phyloP scores from a whole-genome alignment of 2,113 vertebrate species.

The Macrotis lagotis region DNA sequence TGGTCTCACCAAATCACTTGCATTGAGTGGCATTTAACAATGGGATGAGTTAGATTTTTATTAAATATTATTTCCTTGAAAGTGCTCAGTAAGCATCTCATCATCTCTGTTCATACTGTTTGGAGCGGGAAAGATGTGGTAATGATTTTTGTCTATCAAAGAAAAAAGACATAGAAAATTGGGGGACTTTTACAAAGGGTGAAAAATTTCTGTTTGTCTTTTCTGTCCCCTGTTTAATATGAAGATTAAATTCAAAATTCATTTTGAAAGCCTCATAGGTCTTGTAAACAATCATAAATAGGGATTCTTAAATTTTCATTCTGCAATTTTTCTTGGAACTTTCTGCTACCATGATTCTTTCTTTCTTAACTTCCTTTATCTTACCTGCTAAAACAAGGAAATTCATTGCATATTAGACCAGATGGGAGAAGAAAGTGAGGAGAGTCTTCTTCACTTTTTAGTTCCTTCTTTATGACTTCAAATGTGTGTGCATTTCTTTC shows the following conservation, averaged over 20 bases:
- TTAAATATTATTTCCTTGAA: slow-evolving; percentile 30
- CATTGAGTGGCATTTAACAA: slow-evolving; percentile 54
- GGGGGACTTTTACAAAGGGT: slow-evolving; percentile 6
- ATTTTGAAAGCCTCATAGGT: background rate
- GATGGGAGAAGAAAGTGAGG: background rate
- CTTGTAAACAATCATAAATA: background rate
- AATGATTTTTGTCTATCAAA: background rate
- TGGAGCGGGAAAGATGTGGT: background rate
- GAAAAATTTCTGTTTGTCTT: background rate
- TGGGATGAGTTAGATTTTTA: slow-evolving; percentile 60
- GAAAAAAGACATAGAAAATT: background rate
- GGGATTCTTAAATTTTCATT: background rate
- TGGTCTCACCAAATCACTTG: slow-evolving; percentile 63
- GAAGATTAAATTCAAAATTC: background rate
- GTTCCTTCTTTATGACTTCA: background rate
- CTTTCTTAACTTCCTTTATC: background rate
- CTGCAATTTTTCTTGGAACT: background rate
- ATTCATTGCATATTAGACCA: background rate
- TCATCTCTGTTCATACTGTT: slow-evolving; percentile 3
- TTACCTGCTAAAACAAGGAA: background rate
- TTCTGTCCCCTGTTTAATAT: background rate
- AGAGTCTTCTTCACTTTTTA: background rate
- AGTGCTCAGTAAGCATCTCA: slow-evolving; percentile 5
- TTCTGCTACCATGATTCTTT: background rate
- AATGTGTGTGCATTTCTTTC: background rate